Percentiles rank a stretch among this genome's conserved stretches.
Conservation (phyloP, 1,140 invertebrate genomes). For the Cotesia chilonis region DNA sequence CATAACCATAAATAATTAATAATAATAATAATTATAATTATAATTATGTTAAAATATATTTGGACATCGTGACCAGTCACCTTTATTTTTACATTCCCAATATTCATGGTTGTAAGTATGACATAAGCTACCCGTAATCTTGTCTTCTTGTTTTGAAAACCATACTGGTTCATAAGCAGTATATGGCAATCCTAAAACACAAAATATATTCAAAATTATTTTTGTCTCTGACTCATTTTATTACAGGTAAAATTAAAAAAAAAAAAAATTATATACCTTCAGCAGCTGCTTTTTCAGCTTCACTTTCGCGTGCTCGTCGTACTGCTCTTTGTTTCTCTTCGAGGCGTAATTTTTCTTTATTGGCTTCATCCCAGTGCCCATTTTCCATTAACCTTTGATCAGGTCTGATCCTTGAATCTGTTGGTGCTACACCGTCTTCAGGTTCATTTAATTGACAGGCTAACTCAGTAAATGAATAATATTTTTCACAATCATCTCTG, state of each 20-base stretch:
- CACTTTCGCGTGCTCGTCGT: constrained; percentile 77
- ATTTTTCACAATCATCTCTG: constrained; percentile 78
- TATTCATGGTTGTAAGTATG: constrained; percentile 90
- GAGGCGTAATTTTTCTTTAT: constrained; percentile 86
- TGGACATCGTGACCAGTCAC: constrained; percentile 92
- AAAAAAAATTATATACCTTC: constrained; percentile 65
- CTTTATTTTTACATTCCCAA: constrained; percentile 89
- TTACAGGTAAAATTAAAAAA: too few relatives aligned
- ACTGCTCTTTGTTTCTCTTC: constrained; percentile 93
- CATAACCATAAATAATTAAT: constrained; percentile 1
- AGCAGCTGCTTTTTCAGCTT: constrained; percentile 80
- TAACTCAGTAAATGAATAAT: constrained; percentile 94
- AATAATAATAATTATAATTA: constrained; percentile 6
- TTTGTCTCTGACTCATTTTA: too few relatives aligned
- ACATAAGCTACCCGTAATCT: constrained; percentile 80
- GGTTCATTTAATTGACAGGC: constrained; percentile 96
- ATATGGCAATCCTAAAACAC: constrained; percentile 73
- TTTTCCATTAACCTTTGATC: constrained; percentile 99
- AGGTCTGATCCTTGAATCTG: constrained; percentile 91
- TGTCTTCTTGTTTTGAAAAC: constrained; percentile 88
- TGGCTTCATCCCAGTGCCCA: constrained; percentile 95
- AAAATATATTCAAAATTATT: constrained; percentile 18
- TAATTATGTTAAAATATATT: constrained; percentile 82
- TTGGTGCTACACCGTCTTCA: constrained; percentile 92
- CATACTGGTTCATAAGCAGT: constrained; percentile 86